These are phyloP conservation scores for Diglossa cyanea DNA, from an alignment of 2,797 vertebrate species.

Conservation along the genomic window DNA sequence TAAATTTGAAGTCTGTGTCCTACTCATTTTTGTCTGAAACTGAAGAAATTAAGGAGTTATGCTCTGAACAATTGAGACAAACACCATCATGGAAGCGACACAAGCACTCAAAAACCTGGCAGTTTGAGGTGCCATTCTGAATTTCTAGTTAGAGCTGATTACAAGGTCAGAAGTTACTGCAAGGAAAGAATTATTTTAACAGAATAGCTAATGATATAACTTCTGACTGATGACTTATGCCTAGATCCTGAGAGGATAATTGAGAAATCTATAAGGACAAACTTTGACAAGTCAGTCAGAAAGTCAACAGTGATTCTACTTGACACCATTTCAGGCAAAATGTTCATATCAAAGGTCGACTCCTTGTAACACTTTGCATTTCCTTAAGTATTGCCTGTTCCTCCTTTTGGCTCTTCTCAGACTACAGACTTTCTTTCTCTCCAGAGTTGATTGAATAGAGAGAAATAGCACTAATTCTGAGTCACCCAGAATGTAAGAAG, in stretches of 20 bases:
- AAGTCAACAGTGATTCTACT: background rate
- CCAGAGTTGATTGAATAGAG: background rate
- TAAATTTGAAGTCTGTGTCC: background rate
- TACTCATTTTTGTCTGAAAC: background rate
- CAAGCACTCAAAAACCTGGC: background rate
- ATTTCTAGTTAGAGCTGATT: conserved; percentile 8
- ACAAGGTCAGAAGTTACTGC: conserved; percentile 32
- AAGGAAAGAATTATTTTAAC: conserved; percentile 12
- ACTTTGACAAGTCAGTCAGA: conserved; percentile 18
- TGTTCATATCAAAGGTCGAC: background rate
- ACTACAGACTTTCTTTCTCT: background rate
- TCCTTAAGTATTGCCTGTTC: background rate
- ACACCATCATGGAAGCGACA: background rate
- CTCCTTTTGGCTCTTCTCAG: background rate
- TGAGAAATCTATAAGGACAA: background rate
- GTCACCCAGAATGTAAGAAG: background rate
- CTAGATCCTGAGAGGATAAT: background rate
- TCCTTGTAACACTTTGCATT: background rate
- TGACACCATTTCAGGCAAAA: conserved; percentile 22
- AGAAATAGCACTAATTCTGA: background rate
- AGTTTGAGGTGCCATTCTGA: background rate
- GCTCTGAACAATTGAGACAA: background rate
- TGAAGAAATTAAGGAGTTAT: background rate
- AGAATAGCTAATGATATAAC: conserved; percentile 39
- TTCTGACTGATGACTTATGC: conserved; percentile 28